phyloP scores from a whole-genome alignment of 1,140 invertebrate species.

The Protaetia brevitarsis region DNA sequence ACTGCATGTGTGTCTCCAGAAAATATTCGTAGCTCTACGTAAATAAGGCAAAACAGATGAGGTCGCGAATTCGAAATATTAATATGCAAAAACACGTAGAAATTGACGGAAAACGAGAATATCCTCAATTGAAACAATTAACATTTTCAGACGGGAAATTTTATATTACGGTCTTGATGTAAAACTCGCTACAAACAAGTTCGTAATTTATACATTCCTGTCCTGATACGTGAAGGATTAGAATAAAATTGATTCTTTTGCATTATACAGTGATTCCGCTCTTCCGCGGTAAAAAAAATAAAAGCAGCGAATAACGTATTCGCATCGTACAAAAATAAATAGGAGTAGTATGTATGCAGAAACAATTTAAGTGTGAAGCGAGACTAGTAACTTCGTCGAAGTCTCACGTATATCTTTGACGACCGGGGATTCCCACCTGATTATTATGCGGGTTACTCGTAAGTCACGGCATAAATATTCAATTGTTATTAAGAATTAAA shows the following conservation, averaged over 20 bases:
- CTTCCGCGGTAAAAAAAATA: too few species aligned
- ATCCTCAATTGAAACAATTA: constrained; percentile 8
- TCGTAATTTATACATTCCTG: too few species aligned
- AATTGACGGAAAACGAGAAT: constrained; percentile 8
- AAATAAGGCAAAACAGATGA: constrained; percentile 7
- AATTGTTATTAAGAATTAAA: constrained; percentile 16
- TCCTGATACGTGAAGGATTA: too few species aligned
- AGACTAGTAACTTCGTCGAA: neutral
- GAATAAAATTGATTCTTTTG: too few species aligned
- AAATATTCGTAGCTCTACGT: neutral
- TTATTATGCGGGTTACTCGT: neutral
- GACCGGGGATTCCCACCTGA: constrained; percentile 6
- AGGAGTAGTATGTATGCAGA: neutral
- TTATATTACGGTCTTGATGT: neutral
- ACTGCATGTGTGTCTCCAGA: neutral
- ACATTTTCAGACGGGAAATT: constrained; percentile 13
- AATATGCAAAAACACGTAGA: neutral
- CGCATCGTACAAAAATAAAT: too few species aligned
- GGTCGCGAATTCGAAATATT: neutral
- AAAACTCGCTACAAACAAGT: neutral
- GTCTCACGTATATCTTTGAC: neutral
- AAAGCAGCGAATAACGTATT: neutral
- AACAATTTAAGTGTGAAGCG: neutral
- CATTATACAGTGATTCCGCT: too few species aligned
- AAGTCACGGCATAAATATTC: constrained; percentile 8